phyloP scores from a whole-genome alignment of 1,140 invertebrate species.

The Heliothis virescens region DNA sequence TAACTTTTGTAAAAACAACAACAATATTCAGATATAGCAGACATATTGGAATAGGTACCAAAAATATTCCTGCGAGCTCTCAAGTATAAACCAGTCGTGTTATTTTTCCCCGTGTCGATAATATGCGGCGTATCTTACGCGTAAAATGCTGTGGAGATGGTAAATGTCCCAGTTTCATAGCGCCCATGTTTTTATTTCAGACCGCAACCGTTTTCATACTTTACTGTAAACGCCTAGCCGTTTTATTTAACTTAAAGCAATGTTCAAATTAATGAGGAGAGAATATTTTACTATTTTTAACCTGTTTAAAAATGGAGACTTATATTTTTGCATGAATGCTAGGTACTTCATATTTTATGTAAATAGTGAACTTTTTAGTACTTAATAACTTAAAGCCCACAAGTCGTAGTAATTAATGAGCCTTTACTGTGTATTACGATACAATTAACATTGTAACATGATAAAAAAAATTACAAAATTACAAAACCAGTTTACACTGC shows the following conservation, averaged over 20 bases:
- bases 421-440: too few species aligned
- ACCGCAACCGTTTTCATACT: neutral
- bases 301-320: neutral
- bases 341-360: too few species aligned
- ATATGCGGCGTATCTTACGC: neutral
- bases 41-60: neutral
- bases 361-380: too few species aligned
- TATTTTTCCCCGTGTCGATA: neutral
- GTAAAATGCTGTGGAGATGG: conserved; percentile 2
- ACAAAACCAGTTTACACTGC: too few species aligned
- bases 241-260: neutral
- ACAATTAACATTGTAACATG: too few species aligned
- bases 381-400: too few species aligned
- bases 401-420: too few species aligned
- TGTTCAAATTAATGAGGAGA: neutral
- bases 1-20: too few species aligned
- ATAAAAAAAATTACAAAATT: too few species aligned
- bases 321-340: too few species aligned
- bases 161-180: conserved; percentile 10
- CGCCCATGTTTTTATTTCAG: conserved; percentile 9
- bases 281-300: neutral
- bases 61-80: neutral
- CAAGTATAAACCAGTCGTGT: too few species aligned
- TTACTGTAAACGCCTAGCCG: neutral
- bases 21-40: neutral